These are phyloP conservation scores for Rachycentron canadum DNA, from an alignment of 2,797 vertebrate species.

Conservation along the genomic window DNA sequence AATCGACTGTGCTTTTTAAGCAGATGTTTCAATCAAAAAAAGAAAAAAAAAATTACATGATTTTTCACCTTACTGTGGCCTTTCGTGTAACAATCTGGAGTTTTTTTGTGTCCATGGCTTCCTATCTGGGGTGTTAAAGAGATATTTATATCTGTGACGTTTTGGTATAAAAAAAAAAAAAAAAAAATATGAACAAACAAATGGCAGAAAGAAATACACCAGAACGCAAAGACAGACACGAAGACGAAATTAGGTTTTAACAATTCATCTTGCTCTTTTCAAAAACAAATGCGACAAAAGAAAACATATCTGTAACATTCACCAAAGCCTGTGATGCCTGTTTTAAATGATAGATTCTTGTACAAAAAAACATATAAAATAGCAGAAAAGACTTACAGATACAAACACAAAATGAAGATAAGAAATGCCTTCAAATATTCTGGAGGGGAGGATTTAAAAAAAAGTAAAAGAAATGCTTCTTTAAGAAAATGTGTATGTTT, in stretches of 20 bases:
- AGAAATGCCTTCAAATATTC: slow-evolving; percentile 85
- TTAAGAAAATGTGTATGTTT: slow-evolving; percentile 97
- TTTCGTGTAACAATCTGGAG: slow-evolving; percentile 91
- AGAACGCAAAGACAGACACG: slow-evolving; percentile 40
- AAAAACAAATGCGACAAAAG: slow-evolving; percentile 65
- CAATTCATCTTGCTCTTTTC: slow-evolving; percentile 40
- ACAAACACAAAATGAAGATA: slow-evolving; percentile 78
- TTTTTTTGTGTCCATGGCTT: slow-evolving; percentile 85
- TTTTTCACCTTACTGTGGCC: slow-evolving; percentile 95
- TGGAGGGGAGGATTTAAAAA: slow-evolving; percentile 85
- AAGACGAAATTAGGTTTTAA: slow-evolving; percentile 61
- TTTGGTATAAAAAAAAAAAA: slow-evolving; percentile 67
- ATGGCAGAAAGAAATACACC: slow-evolving; percentile 41
- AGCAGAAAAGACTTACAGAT: slow-evolving; percentile 77
- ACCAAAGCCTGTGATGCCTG: slow-evolving; percentile 96
- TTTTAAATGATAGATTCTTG: slow-evolving; percentile 88
- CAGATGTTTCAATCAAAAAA: slow-evolving; percentile 79
- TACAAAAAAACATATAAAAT: slow-evolving; percentile 82
- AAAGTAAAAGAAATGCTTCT: slow-evolving; percentile 91
- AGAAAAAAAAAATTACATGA: slow-evolving; percentile 75
- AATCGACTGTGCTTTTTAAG: slow-evolving; percentile 76
- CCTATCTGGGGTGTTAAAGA: slow-evolving; percentile 79
- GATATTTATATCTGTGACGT: slow-evolving; percentile 80
- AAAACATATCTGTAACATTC: slow-evolving; percentile 85
- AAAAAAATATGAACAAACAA: slow-evolving; percentile 32